Evolutionary conservation across 2,113 vertebrate species (phyloP).

Genomic region (Cololabis saira): DNA sequence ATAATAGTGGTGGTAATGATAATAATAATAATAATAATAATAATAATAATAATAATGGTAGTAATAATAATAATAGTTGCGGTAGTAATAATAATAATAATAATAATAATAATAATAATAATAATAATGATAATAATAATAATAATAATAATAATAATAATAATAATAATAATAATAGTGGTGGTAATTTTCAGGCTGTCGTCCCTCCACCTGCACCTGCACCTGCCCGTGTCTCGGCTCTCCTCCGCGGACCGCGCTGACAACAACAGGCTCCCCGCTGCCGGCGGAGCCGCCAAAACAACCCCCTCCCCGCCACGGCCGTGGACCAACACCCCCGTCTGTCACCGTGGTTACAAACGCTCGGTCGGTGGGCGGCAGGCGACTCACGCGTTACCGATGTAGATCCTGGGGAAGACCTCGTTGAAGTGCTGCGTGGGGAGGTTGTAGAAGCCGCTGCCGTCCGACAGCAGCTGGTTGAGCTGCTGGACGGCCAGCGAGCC

Average conservation of each 20-base stretch:
- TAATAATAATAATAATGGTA: too few relatives aligned
- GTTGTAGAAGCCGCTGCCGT: slow-evolving; percentile 93
- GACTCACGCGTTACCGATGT: slow-evolving; percentile 96
- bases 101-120: too few relatives aligned
- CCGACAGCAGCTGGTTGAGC: slow-evolving; percentile 91
- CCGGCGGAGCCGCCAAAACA: slow-evolving; percentile 20
- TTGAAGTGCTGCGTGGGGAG: slow-evolving; percentile 94
- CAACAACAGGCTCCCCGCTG: slow-evolving; percentile 61
- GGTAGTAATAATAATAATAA: too few relatives aligned
- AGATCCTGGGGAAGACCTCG: slow-evolving; percentile 92
- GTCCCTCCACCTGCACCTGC: too few relatives aligned
- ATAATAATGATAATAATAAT: too few relatives aligned
- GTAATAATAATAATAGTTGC: too few relatives aligned
- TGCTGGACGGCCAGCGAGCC: slow-evolving; percentile 88
- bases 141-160: too few relatives aligned
- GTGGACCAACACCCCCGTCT: background rate
- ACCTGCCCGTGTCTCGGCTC: slow-evolving; percentile 13
- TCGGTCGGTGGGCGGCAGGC: background rate
- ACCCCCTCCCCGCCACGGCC: slow-evolving; percentile 12
- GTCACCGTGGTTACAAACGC: background rate
- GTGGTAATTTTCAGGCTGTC: too few relatives aligned
- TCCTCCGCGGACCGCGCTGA: slow-evolving; percentile 17
- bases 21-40: too few relatives aligned
- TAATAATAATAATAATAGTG: too few relatives aligned
- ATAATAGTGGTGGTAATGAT: too few relatives aligned